phyloP scores from a whole-genome alignment of 2,888 invertebrate genomes.

The Ceratothoa steindachneri region DNA sequence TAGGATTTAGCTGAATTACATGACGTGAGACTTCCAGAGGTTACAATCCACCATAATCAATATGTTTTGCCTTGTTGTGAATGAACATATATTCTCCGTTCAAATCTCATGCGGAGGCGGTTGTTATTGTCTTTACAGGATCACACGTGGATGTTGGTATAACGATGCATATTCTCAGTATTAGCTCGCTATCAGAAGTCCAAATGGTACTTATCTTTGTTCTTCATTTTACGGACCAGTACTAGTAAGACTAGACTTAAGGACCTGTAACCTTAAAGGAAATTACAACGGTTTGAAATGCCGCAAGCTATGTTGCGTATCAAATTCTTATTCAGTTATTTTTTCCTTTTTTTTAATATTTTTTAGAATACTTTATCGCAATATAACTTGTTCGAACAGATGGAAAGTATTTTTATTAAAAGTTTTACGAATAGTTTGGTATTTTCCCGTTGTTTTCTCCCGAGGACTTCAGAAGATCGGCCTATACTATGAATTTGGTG shows the following conservation, averaged over 20 bases:
- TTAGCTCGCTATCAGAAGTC: conserved; percentile 97
- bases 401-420: no score
- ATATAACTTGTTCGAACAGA: no score
- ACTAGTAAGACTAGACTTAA: conserved; percentile 46
- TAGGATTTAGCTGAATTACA: no score
- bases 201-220: conserved; percentile 71
- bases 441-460: no score
- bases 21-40: no score
- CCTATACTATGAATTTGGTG: no score
- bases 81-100: conserved; percentile 34
- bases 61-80: conserved; percentile 34
- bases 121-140: conserved; percentile 64
- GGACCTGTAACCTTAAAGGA: not conserved
- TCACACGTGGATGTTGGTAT: conserved; percentile 95
- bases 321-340: not conserved
- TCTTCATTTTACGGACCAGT: conserved; percentile 31
- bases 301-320: not conserved
- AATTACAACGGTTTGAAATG: not conserved
- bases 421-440: no score
- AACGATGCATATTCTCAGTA: conserved; percentile 96
- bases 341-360: not conserved
- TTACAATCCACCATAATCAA: no score
- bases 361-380: no score
- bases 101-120: not conserved
- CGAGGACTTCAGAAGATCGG: no score